Percentiles rank a stretch among this genome's conserved stretches.
Evolutionary conservation across 2,113 vertebrate species (phyloP).

Genomic region (Willisornis vidua): DNA sequence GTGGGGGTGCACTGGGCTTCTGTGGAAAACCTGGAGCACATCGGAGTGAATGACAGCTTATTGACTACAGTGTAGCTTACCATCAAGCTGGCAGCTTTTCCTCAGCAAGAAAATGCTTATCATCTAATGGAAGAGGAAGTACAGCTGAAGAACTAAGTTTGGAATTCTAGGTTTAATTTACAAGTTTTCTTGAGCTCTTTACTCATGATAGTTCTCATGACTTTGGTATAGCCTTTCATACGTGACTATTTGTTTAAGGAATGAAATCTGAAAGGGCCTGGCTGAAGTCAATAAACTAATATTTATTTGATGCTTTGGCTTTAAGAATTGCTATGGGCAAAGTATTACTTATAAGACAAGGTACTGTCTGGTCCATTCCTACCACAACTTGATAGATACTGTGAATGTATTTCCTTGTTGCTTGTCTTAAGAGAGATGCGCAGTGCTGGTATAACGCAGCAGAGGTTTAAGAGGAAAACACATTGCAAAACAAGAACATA

Average conservation of each 20-base stretch:
- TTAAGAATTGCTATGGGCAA: background rate
- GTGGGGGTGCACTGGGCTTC: background rate
- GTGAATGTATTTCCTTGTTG: background rate
- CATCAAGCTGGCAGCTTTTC: background rate
- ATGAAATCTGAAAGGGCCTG: background rate
- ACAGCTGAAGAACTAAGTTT: background rate
- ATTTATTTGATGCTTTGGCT: background rate
- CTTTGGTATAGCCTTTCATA: background rate
- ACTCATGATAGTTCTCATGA: background rate
- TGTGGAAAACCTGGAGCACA: background rate
- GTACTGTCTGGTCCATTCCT: background rate
- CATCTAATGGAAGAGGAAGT: background rate
- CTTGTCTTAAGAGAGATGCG: background rate
- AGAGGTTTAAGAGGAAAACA: background rate
- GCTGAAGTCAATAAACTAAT: background rate
- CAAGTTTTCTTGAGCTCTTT: background rate
- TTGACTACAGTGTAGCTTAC: background rate
- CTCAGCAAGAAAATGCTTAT: background rate
- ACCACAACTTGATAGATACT: background rate
- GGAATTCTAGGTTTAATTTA: background rate
- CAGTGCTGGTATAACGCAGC: background rate
- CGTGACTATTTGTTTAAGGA: background rate
- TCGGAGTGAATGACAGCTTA: background rate
- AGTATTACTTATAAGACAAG: background rate
- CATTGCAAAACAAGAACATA: background rate